Evolutionary conservation across 2,888 invertebrate species (phyloP).

Genomic region (Conchocele bisecta): DNA sequence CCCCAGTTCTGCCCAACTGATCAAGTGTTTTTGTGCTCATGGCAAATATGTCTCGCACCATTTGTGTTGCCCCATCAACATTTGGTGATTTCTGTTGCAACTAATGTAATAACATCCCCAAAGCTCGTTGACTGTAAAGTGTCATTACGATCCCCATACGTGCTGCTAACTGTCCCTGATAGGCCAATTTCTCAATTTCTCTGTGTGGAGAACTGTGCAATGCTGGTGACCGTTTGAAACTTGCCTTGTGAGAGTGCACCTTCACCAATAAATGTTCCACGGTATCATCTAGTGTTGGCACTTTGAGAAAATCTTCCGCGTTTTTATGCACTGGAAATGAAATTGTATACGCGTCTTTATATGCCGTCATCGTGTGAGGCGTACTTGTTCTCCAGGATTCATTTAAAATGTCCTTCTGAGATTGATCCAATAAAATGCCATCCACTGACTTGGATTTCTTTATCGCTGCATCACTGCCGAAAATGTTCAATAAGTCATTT

Average conservation of each 20-base stretch:
- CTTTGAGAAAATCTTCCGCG: constrained; percentile 4
- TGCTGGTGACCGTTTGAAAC: not conserved
- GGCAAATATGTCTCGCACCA: constrained; percentile 48
- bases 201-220: constrained; percentile 8
- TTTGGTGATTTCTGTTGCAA: constrained; percentile 5
- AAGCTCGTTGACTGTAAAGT: constrained; percentile 29
- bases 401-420: constrained; percentile 23
- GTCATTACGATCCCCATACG: constrained; percentile 27
- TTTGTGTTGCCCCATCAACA: constrained; percentile 21
- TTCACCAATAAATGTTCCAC: constrained; percentile 14
- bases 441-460: not conserved
- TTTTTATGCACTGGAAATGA: constrained; percentile 27
- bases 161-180: constrained; percentile 36
- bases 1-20: constrained; percentile 23
- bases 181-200: constrained; percentile 30
- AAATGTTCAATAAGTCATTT: not conserved
- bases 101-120: not conserved
- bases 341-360: constrained; percentile 25
- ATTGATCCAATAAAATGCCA: constrained; percentile 9
- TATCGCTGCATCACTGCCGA: not conserved
- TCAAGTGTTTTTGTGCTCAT: constrained; percentile 37
- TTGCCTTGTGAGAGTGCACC: constrained; percentile 16
- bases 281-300: constrained; percentile 14
- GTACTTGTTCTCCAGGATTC: constrained; percentile 25
- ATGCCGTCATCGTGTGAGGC: constrained; percentile 26